Evolutionary conservation across 1,140 invertebrate genomes (phyloP).

Genomic region (Pseudobourletiella spinata): DNA sequence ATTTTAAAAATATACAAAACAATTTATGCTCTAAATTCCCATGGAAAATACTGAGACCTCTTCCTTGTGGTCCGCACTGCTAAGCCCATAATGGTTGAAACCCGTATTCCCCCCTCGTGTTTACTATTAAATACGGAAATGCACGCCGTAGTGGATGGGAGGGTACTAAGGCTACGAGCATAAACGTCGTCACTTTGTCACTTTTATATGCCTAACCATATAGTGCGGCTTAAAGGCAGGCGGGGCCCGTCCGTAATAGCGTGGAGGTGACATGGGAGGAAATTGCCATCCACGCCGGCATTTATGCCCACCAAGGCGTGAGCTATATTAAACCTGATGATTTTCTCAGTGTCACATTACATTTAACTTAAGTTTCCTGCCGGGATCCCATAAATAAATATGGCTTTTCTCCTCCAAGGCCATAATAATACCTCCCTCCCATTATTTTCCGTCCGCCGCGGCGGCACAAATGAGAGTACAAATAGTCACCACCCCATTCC

Average conservation of each 20-base stretch:
- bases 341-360: constrained; percentile 27
- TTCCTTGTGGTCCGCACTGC: no score
- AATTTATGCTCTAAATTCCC: no score
- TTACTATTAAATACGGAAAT: neutral
- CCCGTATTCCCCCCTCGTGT: neutral
- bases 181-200: no score
- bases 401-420: neutral
- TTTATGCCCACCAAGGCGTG: constrained; percentile 23
- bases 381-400: constrained; percentile 21
- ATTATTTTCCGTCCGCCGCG: neutral
- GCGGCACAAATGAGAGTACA: neutral
- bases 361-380: constrained; percentile 24
- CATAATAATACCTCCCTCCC: neutral
- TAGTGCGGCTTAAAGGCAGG: neutral
- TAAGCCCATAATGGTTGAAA: no score
- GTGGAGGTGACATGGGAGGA: constrained; percentile 27
- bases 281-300: constrained; percentile 18
- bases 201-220: no score
- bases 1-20: no score
- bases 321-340: constrained; percentile 27
- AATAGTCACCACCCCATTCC: neutral
- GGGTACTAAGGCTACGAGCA: no score
- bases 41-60: no score
- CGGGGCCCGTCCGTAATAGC: neutral
- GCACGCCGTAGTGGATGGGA: neutral